A percentile compares a stretch with the other conserved stretches of the same genome.
phyloP scores from a whole-genome alignment of 1,140 invertebrate species.

The Pseudomyrmex sp. region DNA sequence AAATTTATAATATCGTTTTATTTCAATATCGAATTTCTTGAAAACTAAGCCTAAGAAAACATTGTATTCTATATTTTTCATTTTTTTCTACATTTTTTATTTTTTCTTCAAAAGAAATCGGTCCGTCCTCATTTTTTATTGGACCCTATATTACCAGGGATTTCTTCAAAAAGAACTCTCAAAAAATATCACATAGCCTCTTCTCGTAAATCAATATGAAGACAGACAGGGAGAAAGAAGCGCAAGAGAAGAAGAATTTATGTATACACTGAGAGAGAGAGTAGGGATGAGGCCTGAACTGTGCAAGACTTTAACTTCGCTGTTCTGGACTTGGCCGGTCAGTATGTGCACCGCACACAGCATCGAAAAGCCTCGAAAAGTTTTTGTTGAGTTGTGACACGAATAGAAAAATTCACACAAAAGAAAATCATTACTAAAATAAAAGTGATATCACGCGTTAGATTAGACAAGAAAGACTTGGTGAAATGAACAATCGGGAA shows the following conservation, averaged over 20 bases:
- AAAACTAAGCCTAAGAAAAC: no score
- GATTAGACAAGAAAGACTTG: neutral
- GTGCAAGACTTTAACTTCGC: slow-evolving; percentile 39
- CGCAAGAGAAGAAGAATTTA: neutral
- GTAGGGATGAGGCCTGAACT: slow-evolving; percentile 64
- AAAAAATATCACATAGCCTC: no score
- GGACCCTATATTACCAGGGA: no score
- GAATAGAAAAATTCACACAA: neutral
- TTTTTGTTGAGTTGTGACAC: neutral
- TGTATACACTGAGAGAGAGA: slow-evolving; percentile 42
- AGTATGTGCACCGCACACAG: slow-evolving; percentile 47
- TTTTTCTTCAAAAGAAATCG: no score
- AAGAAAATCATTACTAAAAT: neutral
- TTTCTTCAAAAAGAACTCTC: neutral
- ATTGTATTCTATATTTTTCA: no score
- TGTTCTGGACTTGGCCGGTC: slow-evolving; percentile 15
- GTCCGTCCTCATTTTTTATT: no score
- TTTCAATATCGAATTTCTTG: no score
- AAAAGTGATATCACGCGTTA: neutral
- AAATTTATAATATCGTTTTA: no score
- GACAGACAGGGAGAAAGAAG: neutral
- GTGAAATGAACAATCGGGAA: neutral
- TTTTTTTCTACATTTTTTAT: no score
- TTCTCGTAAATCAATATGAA: neutral
- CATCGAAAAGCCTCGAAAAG: neutral